Conservation (phyloP, 2,888 invertebrate genomes). For the Drosophila mimetica region DNA sequence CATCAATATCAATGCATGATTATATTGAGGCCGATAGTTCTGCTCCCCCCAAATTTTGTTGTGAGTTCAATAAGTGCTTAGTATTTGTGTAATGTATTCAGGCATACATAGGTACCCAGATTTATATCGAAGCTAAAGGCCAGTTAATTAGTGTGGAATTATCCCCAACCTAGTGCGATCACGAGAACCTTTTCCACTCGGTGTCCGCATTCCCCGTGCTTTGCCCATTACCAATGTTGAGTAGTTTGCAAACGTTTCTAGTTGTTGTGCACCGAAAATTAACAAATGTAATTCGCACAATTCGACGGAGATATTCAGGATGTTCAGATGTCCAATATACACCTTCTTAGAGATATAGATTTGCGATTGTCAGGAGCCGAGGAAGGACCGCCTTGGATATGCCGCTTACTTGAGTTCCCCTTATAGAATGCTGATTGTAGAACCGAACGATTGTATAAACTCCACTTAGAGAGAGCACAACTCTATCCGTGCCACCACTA, state of each 20-base stretch:
- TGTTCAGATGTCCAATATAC: slow-evolving; percentile 24
- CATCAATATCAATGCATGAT: slow-evolving; percentile 32
- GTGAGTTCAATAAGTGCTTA: slow-evolving; percentile 45
- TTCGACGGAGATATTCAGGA: slow-evolving; percentile 33
- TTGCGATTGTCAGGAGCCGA: slow-evolving; percentile 25
- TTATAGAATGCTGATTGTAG: slow-evolving; percentile 25
- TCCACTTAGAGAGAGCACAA: slow-evolving; percentile 35
- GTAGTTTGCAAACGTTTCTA: slow-evolving; percentile 59
- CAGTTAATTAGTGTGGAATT: slow-evolving; percentile 45
- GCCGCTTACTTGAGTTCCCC: slow-evolving; percentile 19
- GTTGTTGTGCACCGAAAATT: slow-evolving; percentile 55
- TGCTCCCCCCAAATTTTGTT: slow-evolving; percentile 40
- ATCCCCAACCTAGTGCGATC: slow-evolving; percentile 26
- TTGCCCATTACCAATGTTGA: slow-evolving; percentile 48
- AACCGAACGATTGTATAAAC: slow-evolving; percentile 39
- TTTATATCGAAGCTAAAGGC: slow-evolving; percentile 34
- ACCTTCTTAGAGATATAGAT: slow-evolving; percentile 17
- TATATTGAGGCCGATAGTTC: slow-evolving; percentile 17
- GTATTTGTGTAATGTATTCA: slow-evolving; percentile 33
- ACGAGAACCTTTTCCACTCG: slow-evolving; percentile 45
- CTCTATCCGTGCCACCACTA: slow-evolving; percentile 24
- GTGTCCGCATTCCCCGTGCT: slow-evolving; percentile 54
- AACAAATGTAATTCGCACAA: slow-evolving; percentile 42
- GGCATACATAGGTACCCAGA: slow-evolving; percentile 11
- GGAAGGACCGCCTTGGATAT: background rate